phyloP scores from a whole-genome alignment of 35 echinoderm and acorn worm species.

The Apostichopus parvimensis region DNA sequence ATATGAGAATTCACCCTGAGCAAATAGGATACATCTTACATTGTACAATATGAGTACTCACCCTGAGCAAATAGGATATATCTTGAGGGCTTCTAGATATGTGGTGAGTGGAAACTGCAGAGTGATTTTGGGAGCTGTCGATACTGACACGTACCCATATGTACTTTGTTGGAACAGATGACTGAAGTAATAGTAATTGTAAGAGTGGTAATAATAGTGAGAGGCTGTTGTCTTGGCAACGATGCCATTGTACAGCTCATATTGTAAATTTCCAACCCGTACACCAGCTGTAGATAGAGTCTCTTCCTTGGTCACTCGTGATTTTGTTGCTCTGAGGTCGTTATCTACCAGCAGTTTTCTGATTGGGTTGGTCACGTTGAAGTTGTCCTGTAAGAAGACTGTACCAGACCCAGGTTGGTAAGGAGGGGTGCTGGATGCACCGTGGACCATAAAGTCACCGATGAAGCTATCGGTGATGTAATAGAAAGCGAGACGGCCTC shows the following conservation, averaged over 20 bases:
- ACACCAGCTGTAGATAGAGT: slow-evolving; percentile 37
- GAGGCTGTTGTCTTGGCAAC: slow-evolving; percentile 38
- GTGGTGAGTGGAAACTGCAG: slow-evolving; percentile 56
- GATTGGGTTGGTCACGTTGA: not conserved
- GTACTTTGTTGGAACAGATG: not conserved
- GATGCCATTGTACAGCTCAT: slow-evolving; percentile 69
- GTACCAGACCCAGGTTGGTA: slow-evolving; percentile 72
- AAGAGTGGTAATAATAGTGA: slow-evolving; percentile 9
- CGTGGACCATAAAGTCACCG: slow-evolving; percentile 62
- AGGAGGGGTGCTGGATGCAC: slow-evolving; percentile 37
- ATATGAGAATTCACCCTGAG: too few relatives aligned
- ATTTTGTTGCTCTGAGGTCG: slow-evolving; percentile 4
- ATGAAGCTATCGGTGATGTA: slow-evolving; percentile 73
- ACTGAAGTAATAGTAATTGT: slow-evolving; percentile 16
- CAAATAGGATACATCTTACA: too few relatives aligned
- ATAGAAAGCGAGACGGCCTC: slow-evolving; percentile 79
- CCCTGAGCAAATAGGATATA: slow-evolving; percentile 72
- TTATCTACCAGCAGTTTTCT: slow-evolving; percentile 77
- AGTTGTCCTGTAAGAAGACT: slow-evolving; percentile 64
- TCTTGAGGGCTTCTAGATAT: slow-evolving; percentile 47
- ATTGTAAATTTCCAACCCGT: not conserved
- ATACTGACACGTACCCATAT: not conserved
- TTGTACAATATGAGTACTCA: not conserved
- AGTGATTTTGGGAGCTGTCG: slow-evolving; percentile 38
- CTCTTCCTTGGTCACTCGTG: slow-evolving; percentile 41